Percentiles rank a stretch among this genome's conserved stretches.
Evolutionary conservation across 2,797 vertebrate species (phyloP).

Genomic region (Odontamblyopus lacepedii): DNA sequence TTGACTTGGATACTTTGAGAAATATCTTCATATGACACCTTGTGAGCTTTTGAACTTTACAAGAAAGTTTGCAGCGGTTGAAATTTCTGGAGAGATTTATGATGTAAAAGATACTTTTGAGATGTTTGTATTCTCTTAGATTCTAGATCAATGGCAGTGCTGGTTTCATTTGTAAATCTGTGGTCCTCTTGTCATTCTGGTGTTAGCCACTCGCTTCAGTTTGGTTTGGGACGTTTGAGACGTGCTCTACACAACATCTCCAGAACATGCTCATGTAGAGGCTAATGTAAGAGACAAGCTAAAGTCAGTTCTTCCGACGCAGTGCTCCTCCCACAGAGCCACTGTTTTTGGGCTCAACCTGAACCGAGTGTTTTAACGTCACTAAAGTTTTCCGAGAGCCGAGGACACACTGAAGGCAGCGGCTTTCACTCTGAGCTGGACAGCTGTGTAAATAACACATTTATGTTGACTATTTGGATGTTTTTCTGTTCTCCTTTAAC

Average conservation of each 20-base stretch:
- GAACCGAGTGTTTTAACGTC: conserved; percentile 87
- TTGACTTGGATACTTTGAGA: conserved; percentile 99
- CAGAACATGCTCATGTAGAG: too few species aligned
- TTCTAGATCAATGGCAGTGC: conserved; percentile 84
- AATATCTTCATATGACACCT: conserved; percentile 99
- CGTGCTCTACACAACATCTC: conserved; percentile 26
- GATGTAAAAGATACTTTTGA: conserved; percentile 91
- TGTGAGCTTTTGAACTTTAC: conserved; percentile 99
- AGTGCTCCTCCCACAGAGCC: conserved; percentile 14
- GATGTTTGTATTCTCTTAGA: conserved; percentile 91
- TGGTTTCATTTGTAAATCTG: conserved; percentile 93
- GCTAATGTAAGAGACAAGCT: conserved; percentile 32
- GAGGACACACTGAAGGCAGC: conserved; percentile 65
- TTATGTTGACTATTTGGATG: conserved; percentile 80
- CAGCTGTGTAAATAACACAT: conserved; percentile 92
- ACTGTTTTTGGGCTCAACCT: conserved; percentile 94
- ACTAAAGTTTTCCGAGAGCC: conserved; percentile 78
- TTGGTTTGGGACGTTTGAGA: conserved; percentile 75
- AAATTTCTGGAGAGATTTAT: conserved; percentile 93
- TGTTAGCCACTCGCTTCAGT: conserved; percentile 85
- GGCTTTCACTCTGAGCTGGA: conserved; percentile 85
- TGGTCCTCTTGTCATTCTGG: conserved; percentile 83
- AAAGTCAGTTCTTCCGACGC: conserved; percentile 95
- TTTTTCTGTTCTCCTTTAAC: conserved; percentile 77
- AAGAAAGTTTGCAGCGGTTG: conserved; percentile 91